Base-by-base conservation (phyloP, 2,113 vertebrate genomes). In the Colius striatus region DNA sequence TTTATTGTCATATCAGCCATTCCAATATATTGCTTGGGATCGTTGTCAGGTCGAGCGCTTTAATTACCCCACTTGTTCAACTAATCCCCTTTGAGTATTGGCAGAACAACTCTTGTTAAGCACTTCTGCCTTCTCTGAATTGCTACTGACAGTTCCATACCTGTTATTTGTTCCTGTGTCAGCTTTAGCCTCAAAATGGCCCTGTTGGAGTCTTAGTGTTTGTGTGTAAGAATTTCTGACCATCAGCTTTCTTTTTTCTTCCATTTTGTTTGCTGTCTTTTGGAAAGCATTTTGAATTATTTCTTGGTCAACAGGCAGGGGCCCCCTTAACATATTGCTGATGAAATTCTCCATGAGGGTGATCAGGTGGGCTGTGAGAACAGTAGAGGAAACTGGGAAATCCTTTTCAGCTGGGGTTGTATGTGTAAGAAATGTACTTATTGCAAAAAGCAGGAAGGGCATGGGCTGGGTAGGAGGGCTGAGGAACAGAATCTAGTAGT, bases 51-150 rank as follows among this genome's bases (percentile, higher is more conserved):
- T 57, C 92, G 83, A 95, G 76, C 51, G 57, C 86, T 90, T 72
- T 81, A 97, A 93, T 96, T 95, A 96, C 86, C 93, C 68, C 48
- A 74, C 76, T 92, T 78, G 55, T 71, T 92, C 83, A 72, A 81
- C 95, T 93, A 97, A 93, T 95, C 91, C 73, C 36, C 65, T 92
- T 70, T 71, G 83, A 89, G 92, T 93, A 90, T 78, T 95, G 92
- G 86, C 92, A 90, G 95, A 75, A 50, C 34, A 78, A 50, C 70
- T 89, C 54, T 63, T 84, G 65, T 81, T 84, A 89, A 90, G 61
- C 83, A 53, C 45, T 82, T 55, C 55, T 76, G 62, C 66, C 74
- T 91, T 75, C 19, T 16, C 76, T 84, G 83, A 75, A 81, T 66
- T 81, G 22, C 68, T 86, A 17, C 27, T 47, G 80, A 67, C 61